A percentile compares a stretch with the other conserved stretches of the same genome.
phyloP scores from a whole-genome alignment of 1,140 invertebrate species.

The Calliopsis andreniformis region DNA sequence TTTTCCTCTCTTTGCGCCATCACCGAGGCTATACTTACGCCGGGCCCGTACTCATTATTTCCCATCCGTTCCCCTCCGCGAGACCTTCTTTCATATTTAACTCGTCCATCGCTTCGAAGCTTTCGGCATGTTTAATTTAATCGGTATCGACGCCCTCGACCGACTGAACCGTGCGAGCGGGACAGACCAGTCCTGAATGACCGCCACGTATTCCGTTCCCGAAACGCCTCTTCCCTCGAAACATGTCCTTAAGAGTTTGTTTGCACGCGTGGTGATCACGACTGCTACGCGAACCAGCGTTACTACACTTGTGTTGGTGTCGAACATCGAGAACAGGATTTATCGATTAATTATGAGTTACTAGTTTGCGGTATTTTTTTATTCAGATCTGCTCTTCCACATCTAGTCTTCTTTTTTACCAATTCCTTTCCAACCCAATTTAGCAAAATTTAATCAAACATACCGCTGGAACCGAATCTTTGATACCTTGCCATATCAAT shows the following conservation, averaged over 20 bases:
- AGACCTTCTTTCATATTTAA: constrained; percentile 71
- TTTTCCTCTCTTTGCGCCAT: constrained; percentile 73
- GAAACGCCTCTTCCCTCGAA: constrained; percentile 39
- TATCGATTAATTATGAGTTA: too few species aligned
- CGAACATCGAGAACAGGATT: too few species aligned
- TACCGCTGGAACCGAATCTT: too few species aligned
- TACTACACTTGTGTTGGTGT: neutral
- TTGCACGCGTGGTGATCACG: constrained; percentile 6
- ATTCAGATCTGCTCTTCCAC: too few species aligned
- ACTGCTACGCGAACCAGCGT: constrained; percentile 2
- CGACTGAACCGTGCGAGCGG: constrained; percentile 65
- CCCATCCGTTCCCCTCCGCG: constrained; percentile 62
- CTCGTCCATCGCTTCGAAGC: constrained; percentile 61
- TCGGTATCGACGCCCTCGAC: constrained; percentile 74
- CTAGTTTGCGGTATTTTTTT: too few species aligned
- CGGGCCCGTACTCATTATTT: constrained; percentile 72
- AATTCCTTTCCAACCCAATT: too few species aligned
- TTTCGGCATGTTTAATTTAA: constrained; percentile 74
- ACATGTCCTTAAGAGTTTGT: constrained; percentile 28
- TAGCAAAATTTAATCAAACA: too few species aligned
- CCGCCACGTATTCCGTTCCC: constrained; percentile 50
- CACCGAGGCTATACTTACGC: constrained; percentile 74
- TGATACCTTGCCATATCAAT: neutral
- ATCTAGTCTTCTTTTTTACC: too few species aligned
- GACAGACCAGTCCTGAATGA: constrained; percentile 42